Conservation (phyloP, 2,113 vertebrate genomes). For the Sapajus apella region DNA sequence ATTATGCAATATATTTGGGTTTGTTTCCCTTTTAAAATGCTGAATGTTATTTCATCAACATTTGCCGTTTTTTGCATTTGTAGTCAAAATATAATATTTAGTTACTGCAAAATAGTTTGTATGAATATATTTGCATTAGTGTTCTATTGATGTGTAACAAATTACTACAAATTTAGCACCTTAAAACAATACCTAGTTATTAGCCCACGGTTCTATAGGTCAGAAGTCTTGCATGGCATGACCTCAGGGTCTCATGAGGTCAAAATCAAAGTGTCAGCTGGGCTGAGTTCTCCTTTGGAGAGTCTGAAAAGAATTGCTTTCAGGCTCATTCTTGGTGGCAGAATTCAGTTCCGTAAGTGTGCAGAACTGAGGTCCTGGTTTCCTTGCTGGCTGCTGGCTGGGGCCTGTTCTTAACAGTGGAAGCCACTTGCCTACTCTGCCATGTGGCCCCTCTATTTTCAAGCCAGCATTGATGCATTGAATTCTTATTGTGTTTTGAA, state of each 20-base stretch:
- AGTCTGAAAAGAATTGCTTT: neutral
- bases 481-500: neutral
- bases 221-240: neutral
- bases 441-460: neutral
- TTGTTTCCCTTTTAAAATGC: neutral
- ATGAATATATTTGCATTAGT: neutral
- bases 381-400: neutral
- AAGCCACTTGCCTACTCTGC: neutral
- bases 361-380: neutral
- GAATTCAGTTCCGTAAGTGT: neutral
- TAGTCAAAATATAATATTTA: neutral
- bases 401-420: neutral
- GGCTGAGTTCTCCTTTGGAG: neutral
- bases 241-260: neutral
- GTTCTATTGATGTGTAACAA: neutral
- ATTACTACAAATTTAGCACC: neutral
- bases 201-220: neutral
- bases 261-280: neutral
- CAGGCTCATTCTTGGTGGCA: neutral
- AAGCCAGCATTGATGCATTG: neutral
- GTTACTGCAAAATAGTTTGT: neutral
- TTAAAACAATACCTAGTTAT: neutral
- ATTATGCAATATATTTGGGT: neutral
- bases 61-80: constrained; percentile 25
- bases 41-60: neutral